Percentiles rank a stretch among this genome's conserved stretches.
Conservation (phyloP, 1,140 invertebrate genomes). For the Bathynomus jamesi region DNA sequence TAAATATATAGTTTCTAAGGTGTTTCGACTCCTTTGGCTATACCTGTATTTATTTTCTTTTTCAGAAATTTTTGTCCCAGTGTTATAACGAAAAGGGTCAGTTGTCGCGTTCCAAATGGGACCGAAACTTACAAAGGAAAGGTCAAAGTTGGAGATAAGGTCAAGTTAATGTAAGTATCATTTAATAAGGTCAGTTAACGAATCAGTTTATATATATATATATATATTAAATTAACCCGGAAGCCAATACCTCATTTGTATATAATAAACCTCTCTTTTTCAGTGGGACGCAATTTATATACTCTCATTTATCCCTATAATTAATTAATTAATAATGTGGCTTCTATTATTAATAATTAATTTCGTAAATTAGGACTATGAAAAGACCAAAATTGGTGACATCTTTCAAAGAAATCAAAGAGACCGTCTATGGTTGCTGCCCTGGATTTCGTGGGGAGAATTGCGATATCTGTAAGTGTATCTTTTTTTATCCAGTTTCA, state of each 20-base stretch:
- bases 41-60: neutral
- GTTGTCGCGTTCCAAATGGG: constrained; percentile 29
- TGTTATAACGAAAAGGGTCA: constrained; percentile 31
- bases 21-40: no score
- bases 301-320: neutral
- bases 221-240: neutral
- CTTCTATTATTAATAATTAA: neutral
- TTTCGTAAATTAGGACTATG: constrained; percentile 32
- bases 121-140: constrained; percentile 27
- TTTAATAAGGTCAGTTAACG: neutral
- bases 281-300: neutral
- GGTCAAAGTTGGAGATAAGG: constrained; percentile 18
- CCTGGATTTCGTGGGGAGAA: constrained; percentile 32
- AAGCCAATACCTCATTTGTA: neutral
- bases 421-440: constrained; percentile 32
- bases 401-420: constrained; percentile 29
- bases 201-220: neutral
- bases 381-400: constrained; percentile 20
- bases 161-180: constrained; percentile 26
- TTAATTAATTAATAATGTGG: neutral
- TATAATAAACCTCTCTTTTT: neutral
- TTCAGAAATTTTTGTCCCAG: constrained; percentile 32
- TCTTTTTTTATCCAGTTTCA: no score
- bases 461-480: constrained; percentile 25
- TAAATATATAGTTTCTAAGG: no score